These are phyloP conservation scores for Clarias gariepinus DNA, from an alignment of 2,113 vertebrate species.

Conservation along the genomic window DNA sequence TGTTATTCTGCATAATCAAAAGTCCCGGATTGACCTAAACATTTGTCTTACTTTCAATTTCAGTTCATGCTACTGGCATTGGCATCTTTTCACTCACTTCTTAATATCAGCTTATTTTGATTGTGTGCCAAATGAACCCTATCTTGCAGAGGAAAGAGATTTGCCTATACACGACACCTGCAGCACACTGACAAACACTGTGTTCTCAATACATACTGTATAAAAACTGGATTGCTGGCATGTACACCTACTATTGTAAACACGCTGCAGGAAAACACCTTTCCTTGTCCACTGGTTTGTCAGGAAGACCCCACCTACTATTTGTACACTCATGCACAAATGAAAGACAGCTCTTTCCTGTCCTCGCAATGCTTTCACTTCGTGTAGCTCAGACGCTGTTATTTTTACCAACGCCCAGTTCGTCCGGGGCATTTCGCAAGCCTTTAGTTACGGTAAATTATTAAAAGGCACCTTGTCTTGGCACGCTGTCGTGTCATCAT, in stretches of 20 bases:
- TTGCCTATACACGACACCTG: constrained; percentile 20
- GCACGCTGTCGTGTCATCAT: neutral
- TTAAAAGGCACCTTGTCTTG: constrained; percentile 44
- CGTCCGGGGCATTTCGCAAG: constrained; percentile 26
- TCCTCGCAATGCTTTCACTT: constrained; percentile 20
- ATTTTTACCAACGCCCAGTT: constrained; percentile 34
- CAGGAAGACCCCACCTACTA: constrained; percentile 32
- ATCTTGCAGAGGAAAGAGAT: constrained; percentile 19
- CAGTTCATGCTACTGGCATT: neutral
- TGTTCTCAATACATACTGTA: neutral
- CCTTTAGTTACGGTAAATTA: constrained; percentile 59
- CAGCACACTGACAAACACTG: constrained; percentile 16
- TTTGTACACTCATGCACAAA: constrained; percentile 11
- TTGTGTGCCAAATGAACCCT: neutral
- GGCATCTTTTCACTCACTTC: neutral
- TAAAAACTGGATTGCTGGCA: neutral
- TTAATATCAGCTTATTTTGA: neutral
- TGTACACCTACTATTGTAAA: neutral
- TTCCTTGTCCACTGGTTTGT: constrained; percentile 2
- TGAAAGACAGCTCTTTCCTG: constrained; percentile 26
- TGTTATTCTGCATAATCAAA: too few species aligned
- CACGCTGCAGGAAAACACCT: neutral
- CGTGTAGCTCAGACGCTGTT: neutral
- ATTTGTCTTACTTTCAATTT: neutral
- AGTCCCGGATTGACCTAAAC: too few species aligned